Evolutionary conservation across 35 echinoderm and acorn worm species (phyloP), one percentile per base, ranked within the genome.

Genomic region (Nesometra sesokonis): DNA sequence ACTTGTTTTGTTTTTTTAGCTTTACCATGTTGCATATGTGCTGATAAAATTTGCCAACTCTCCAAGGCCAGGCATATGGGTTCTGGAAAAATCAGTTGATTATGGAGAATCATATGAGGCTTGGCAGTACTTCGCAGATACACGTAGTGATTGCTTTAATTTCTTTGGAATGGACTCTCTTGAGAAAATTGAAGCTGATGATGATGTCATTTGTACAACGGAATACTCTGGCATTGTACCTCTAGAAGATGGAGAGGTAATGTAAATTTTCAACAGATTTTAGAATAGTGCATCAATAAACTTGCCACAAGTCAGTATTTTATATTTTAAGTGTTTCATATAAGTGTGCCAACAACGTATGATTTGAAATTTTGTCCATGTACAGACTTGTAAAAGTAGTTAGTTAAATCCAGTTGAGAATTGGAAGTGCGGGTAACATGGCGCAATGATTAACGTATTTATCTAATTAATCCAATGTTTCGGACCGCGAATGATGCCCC

Each of bases 111-210:
- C 90, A 0, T 99, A 94, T 82, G 47, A 87, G 21, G 89, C 96
- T 30, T 99, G 96, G 96, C 96, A 99, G 67, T 99, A 99, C 90
- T 99, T 99, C 88, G 96, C 96, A 0, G 90, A 92, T 77, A 94
- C 96, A 0, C 80, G 83, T 13, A 90, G 87, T 19, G 93, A 94
- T 76, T 99, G 96, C 77, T 78, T 88, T 78, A 77, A 81, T 29
- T 43, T 85, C 23, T 99, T 90, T 85, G 96, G 96, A 5, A 94
- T 94, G 93, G 80, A 87, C 30, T 94, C 93, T 32, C 15, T 92
- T 46, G 90, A 87, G 5, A 77, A 91, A 36, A 89, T 99, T 29
- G 80, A 21, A 11, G 32, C 84, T 34, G 96, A 99, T 46, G 86
- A 99, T 57, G 92, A 99, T 77, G 96, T 99, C 0, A 90, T 99